Conservation (phyloP, 2,113 vertebrate genomes). For the Dromiciops gliroides region DNA sequence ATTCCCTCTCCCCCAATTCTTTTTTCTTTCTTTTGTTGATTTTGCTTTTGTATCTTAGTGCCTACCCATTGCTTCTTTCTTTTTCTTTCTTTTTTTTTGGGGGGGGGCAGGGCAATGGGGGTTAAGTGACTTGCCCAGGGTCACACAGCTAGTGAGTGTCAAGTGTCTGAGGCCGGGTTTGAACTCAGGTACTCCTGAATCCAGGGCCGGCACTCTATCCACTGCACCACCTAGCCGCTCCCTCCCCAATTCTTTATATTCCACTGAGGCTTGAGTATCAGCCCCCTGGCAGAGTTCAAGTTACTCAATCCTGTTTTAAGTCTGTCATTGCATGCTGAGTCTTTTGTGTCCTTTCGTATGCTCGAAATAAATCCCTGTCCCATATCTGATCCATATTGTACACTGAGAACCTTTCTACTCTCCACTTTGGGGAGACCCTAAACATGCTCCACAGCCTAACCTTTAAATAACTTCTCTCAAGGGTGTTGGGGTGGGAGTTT, state of each 20-base stretch:
- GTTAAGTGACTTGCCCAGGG: too few relatives aligned
- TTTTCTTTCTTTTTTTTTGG: too few relatives aligned
- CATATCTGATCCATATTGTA: neutral
- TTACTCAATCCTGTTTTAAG: neutral
- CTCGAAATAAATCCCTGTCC: neutral
- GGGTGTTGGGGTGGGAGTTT: neutral
- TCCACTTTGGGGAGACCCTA: too few relatives aligned
- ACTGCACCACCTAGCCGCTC: too few relatives aligned
- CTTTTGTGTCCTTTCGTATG: neutral
- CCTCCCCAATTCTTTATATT: neutral
- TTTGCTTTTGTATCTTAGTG: too few relatives aligned
- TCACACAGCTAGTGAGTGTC: too few relatives aligned
- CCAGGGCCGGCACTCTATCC: too few relatives aligned
- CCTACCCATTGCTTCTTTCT: too few relatives aligned
- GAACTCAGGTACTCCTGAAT: too few relatives aligned
- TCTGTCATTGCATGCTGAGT: neutral
- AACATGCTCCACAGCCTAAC: neutral
- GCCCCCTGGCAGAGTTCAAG: neutral
- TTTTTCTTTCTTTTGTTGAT: too few relatives aligned
- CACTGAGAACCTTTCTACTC: neutral
- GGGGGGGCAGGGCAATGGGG: too few relatives aligned
- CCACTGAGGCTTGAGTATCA: neutral
- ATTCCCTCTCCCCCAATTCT: neutral
- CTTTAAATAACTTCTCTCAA: neutral
- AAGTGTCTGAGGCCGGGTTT: too few relatives aligned